These are phyloP conservation scores for Microtus oregoni DNA, from an alignment of 2,113 vertebrate genomes.

Conservation along the genomic window DNA sequence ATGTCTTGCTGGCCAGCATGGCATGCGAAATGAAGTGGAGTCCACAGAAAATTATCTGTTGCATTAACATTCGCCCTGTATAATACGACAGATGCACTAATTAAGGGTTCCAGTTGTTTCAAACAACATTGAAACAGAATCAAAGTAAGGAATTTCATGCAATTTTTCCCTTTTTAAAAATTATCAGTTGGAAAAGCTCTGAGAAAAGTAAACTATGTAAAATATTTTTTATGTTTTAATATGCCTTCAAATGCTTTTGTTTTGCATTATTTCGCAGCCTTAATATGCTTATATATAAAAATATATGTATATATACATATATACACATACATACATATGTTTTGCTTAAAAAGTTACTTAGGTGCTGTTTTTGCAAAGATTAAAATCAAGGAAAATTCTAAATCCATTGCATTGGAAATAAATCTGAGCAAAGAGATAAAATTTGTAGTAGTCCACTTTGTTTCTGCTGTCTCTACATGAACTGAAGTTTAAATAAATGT, in stretches of 20 bases:
- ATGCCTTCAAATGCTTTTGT: neutral
- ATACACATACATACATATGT: neutral
- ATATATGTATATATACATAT: too few species aligned
- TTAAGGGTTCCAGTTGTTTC: slow-evolving; percentile 21
- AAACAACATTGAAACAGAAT: neutral
- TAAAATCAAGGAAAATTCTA: slow-evolving; percentile 50
- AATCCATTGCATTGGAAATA: slow-evolving; percentile 5
- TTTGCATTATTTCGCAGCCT: neutral
- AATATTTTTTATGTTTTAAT: neutral
- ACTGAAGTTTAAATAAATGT: slow-evolving; percentile 36
- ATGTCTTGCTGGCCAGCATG: slow-evolving; percentile 92
- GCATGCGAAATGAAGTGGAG: slow-evolving; percentile 96
- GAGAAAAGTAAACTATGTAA: neutral
- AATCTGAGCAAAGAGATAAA: neutral
- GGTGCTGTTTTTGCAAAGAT: slow-evolving; percentile 33
- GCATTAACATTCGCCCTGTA: slow-evolving; percentile 90
- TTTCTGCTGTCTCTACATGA: neutral
- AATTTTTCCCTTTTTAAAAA: slow-evolving; percentile 18
- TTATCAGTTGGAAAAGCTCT: neutral
- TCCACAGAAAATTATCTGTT: slow-evolving; percentile 95
- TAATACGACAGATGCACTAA: slow-evolving; percentile 32
- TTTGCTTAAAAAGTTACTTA: slow-evolving; percentile 27
- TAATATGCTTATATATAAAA: neutral
- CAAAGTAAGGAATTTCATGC: neutral
- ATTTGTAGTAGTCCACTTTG: slow-evolving; percentile 15